A percentile compares a stretch with the other conserved stretches of the same genome.
Evolutionary conservation across 2,797 vertebrate species (phyloP).

Genomic region (Ctenochaetus hawaiiensis): DNA sequence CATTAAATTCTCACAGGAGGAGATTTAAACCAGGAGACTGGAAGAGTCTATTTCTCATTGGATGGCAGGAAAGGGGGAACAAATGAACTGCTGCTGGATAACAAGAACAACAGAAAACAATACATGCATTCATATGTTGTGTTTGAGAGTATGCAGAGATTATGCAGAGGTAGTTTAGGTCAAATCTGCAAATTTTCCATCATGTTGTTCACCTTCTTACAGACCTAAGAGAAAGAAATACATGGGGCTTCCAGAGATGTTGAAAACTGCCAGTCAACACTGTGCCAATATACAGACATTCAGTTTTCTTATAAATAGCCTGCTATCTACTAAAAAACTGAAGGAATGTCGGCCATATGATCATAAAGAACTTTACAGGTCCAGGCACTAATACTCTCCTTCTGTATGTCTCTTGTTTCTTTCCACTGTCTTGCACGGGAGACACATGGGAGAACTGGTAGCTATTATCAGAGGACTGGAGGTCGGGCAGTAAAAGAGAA

Average conservation of each 20-base stretch:
- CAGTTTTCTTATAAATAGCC: conserved; percentile 44
- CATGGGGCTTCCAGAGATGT: not conserved
- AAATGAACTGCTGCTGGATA: conserved; percentile 11
- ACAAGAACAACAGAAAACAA: not conserved
- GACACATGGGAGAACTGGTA: conserved; percentile 52
- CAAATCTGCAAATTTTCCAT: not conserved
- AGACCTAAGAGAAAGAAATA: not conserved
- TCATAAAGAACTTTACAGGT: conserved; percentile 42
- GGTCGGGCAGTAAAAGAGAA: conserved; percentile 17
- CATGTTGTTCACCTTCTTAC: conserved; percentile 2
- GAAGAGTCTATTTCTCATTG: conserved; percentile 10
- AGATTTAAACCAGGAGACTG: conserved; percentile 13
- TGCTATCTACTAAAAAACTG: conserved; percentile 29
- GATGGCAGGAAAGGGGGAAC: conserved; percentile 4
- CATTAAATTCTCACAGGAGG: conserved; percentile 38
- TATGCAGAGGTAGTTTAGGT: not conserved
- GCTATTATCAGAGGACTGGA: conserved; percentile 63
- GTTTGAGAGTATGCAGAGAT: conserved; percentile 4
- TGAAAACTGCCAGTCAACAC: conserved; percentile 2
- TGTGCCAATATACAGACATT: not conserved
- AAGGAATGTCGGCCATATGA: conserved; percentile 47
- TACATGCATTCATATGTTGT: not conserved
- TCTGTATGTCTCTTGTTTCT: conserved; percentile 37
- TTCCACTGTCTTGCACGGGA: conserved; percentile 22
- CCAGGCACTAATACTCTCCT: conserved; percentile 35